Base-by-base conservation (phyloP, 2,113 vertebrate genomes). In the Burhinus bistriatus region DNA sequence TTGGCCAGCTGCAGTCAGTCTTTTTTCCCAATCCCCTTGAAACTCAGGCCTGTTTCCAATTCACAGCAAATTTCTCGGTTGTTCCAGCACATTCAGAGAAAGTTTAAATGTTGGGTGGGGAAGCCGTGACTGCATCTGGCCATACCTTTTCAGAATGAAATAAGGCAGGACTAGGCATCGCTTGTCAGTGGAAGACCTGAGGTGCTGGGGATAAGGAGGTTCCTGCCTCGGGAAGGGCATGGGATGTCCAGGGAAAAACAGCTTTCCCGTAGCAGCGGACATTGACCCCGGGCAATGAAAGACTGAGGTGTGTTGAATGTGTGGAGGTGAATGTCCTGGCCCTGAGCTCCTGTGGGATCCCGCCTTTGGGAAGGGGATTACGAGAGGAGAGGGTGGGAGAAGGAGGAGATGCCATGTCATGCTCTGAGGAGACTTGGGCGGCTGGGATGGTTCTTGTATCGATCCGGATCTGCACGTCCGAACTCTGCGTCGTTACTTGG, bases 1-100 rank as follows among this genome's bases (percentile, higher is more conserved):
- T 92, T 93, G 90, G 59, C 83, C 94, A 90, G 95, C 94, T 96
- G 95, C 94, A 92, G 91, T 29, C 90, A 16, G 59, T 40, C 55
- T 40, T 61, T 54, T 45, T 45, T 69, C 57, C 83, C 64, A 21
- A 5, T 22, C 47, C 51, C 32, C 19, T 9, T 36, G 68, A 9
- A 38, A 86, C 78, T 42, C 49, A 1, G 3, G 72, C 62, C 51
- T 6, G 5, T 42, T 90, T 94, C 95, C 94, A 90, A 44, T 7
- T 58, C 59, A 9, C 45, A 70, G 76, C 27, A 3, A 40, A 58
- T 73, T 30, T 73, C 82, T 81, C 9, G 1, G 42, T 45, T 76
- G 70, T 45, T 97, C 55, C 73, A 82, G 93, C 69, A 27, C 9
- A 0, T 71, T 81, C 57, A 7, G 76, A 62, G 77, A 25, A 68